Conservation (phyloP, 2,113 vertebrate species). For the Pomatostomus ruficeps region DNA sequence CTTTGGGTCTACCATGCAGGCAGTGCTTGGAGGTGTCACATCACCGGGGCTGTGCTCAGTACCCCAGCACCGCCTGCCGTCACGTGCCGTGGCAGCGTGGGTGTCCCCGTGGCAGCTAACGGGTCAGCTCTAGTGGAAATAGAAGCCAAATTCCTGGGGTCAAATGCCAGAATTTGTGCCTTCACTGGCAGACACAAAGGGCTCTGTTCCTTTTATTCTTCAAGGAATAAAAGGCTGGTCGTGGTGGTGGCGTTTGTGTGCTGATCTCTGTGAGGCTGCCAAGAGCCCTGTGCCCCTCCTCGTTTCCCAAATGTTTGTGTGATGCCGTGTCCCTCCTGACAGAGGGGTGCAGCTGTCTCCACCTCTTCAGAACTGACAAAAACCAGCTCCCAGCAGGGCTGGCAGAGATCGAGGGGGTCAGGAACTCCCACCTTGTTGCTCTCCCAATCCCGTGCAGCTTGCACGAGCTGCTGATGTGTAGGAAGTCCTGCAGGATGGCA, state of each 20-base stretch:
- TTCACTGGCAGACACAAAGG: slow-evolving; percentile 25
- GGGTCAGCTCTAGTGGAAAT: background rate
- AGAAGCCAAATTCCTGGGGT: slow-evolving; percentile 42
- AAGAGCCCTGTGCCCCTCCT: background rate
- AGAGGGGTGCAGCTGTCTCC: background rate
- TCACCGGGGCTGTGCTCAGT: background rate
- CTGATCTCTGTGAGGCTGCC: background rate
- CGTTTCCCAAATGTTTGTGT: background rate
- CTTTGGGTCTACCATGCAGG: background rate
- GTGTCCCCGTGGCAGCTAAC: background rate
- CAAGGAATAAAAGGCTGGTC: slow-evolving; percentile 9
- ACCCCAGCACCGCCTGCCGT: background rate
- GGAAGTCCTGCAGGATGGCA: background rate
- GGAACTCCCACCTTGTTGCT: background rate
- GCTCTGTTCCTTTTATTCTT: slow-evolving; percentile 40
- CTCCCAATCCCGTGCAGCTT: background rate
- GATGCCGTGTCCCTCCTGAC: background rate
- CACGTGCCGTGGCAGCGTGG: background rate
- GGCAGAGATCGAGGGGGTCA: background rate
- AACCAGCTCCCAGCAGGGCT: background rate
- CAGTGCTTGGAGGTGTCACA: background rate
- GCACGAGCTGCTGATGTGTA: background rate
- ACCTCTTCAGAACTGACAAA: background rate
- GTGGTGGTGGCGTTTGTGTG: background rate
- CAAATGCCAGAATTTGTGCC: slow-evolving; percentile 25